Base-by-base conservation (phyloP, 1,140 invertebrate genomes). In the Hypsibius dujardini region DNA sequence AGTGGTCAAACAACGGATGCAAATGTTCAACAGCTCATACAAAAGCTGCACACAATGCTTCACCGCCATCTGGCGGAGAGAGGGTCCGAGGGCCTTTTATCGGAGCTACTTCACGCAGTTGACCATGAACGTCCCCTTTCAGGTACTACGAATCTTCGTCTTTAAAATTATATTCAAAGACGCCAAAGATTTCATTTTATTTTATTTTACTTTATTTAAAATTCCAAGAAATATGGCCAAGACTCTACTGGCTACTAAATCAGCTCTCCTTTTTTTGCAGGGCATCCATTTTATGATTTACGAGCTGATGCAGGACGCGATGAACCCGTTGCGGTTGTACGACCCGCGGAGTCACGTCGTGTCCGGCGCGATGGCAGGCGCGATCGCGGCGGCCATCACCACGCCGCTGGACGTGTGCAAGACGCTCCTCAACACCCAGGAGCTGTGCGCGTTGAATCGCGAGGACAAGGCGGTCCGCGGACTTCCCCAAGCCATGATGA, bases 361-460 rank as follows among this genome's bases (percentile, higher is more conserved):
- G 70, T 88, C 90, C 62, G 94, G 94, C 75, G 92, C 86, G 46
- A 78, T 90, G 46, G 95, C 94, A 42, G 95, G 95, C 72, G 95
- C 90, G 7, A 80, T 92, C 45, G 92, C 95, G 1, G 90, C 95
- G 47, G 90, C 91, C 3, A 81, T 87, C 46, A 98, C 95, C n/a
- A 98, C 92, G 62, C 95, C 95, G n/a, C 80, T 98, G 45, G 95
- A 99, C 81, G 95, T 98, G 70, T 94, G 95, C 77, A 98, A 98
- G 83, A 98, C 95, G 1, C 82, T 98, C 70, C 82, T 98, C 47
- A 98, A 99, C 81, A 99, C 95, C 85, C 85, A 87, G 82, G 89
- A 93, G 78, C 82, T 83, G 1, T 83, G 82, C 73, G 81, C 84
- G 15, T 75, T 85, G 59, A 81, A 80, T 73, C 78, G 73, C 7